Evolutionary conservation across 2,888 invertebrate species (phyloP).

Genomic region (Falcaria lacertinaria): DNA sequence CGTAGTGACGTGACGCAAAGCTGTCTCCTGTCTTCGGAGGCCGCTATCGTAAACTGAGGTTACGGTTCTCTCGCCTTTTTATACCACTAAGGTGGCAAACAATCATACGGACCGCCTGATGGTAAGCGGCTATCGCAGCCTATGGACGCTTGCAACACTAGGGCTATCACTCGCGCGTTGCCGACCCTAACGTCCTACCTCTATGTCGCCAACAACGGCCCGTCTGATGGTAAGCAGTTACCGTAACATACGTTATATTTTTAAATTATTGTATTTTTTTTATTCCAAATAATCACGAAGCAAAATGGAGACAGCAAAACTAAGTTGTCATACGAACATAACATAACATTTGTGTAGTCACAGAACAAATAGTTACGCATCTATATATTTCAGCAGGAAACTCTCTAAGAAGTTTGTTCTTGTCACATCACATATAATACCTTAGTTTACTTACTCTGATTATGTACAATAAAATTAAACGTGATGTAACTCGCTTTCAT

Average conservation of each 20-base stretch:
- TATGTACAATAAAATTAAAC: constrained; percentile 46
- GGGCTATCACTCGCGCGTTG: too few relatives aligned
- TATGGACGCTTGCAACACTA: too few relatives aligned
- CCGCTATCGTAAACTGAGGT: constrained; percentile 8
- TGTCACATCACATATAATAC: constrained; percentile 46
- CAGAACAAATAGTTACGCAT: constrained; percentile 44
- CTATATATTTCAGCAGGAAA: constrained; percentile 34
- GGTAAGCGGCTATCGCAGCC: too few relatives aligned
- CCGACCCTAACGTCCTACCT: too few relatives aligned
- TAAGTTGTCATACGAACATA: neutral
- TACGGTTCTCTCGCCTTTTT: neutral
- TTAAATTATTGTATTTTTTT: too few relatives aligned
- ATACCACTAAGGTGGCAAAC: too few relatives aligned
- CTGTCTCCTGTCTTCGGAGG: constrained; percentile 32
- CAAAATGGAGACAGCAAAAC: too few relatives aligned
- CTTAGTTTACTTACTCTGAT: constrained; percentile 50
- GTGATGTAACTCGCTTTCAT: constrained; percentile 50
- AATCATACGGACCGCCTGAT: too few relatives aligned
- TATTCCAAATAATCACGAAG: too few relatives aligned
- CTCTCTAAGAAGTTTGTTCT: constrained; percentile 42
- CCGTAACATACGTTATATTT: too few relatives aligned
- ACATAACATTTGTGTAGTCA: constrained; percentile 33
- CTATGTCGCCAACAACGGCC: too few relatives aligned
- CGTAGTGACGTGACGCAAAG: constrained; percentile 54
- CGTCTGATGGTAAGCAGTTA: too few relatives aligned